These are phyloP conservation scores for Drosophila sp. DNA, from an alignment of 1,140 invertebrate genomes.

Conservation along the genomic window DNA sequence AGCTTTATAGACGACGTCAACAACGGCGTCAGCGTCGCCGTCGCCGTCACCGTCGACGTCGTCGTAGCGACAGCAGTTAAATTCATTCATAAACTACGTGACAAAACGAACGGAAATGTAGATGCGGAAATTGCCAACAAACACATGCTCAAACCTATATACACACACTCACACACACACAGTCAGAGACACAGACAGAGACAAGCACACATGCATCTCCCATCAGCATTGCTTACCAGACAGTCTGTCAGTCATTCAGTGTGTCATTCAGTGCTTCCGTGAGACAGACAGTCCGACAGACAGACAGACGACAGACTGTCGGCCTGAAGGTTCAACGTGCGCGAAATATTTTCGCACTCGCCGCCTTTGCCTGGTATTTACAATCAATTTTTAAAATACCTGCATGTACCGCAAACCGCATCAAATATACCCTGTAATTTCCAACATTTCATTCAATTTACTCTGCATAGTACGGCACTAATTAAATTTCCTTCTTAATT, in stretches of 20 bases:
- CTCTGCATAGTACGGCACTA: too few relatives aligned
- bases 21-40: slow-evolving; percentile 39
- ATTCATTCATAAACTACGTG: slow-evolving; percentile 83
- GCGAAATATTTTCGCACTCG: slow-evolving; percentile 66
- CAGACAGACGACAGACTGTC: too few relatives aligned
- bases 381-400: slow-evolving; percentile 66
- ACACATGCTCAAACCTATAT: slow-evolving; percentile 41
- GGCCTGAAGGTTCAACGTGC: slow-evolving; percentile 52
- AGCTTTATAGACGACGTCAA: slow-evolving; percentile 65
- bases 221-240: slow-evolving; percentile 26
- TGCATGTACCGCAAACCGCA: slow-evolving; percentile 24
- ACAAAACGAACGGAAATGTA: slow-evolving; percentile 83
- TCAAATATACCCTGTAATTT: slow-evolving; percentile 30
- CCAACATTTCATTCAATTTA: not conserved
- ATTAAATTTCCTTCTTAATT: too few relatives aligned
- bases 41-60: slow-evolving; percentile 50
- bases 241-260: slow-evolving; percentile 8
- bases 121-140: slow-evolving; percentile 80
- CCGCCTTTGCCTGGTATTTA: slow-evolving; percentile 56
- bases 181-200: too few relatives aligned
- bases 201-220: slow-evolving; percentile 11
- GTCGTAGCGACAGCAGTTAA: slow-evolving; percentile 72
- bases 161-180: slow-evolving; percentile 38
- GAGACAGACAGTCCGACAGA: slow-evolving; percentile 38
- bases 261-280: not conserved